Conservation (phyloP, 2,113 vertebrate genomes). For the Ia io region DNA sequence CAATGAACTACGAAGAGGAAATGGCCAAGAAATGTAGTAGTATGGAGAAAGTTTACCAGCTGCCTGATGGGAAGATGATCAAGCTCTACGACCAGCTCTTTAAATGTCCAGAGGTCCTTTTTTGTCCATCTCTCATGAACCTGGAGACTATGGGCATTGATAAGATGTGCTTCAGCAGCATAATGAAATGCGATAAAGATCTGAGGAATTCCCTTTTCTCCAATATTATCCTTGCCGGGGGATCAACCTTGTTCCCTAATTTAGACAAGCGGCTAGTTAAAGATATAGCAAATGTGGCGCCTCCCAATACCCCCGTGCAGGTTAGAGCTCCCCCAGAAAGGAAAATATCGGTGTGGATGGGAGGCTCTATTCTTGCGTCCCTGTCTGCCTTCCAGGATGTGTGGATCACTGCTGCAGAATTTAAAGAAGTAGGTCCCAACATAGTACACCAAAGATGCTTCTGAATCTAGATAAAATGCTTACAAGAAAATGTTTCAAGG, state of each 20-base stretch:
- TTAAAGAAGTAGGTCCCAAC: conserved; percentile 70
- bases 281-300: conserved; percentile 57
- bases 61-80: conserved; percentile 72
- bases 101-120: conserved; percentile 72
- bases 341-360: conserved; percentile 67
- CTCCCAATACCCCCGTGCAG: conserved; percentile 60
- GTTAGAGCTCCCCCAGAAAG: conserved; percentile 57
- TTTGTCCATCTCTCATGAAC: conserved; percentile 62
- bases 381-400: conserved; percentile 67
- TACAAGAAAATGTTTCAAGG: conserved; percentile 17
- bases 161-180: conserved; percentile 69
- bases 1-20: conserved; percentile 67
- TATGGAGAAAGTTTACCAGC: conserved; percentile 66
- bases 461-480: conserved; percentile 45
- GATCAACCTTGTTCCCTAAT: conserved; percentile 74
- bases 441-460: conserved; percentile 71
- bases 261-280: conserved; percentile 69
- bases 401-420: conserved; percentile 70
- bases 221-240: conserved; percentile 74
- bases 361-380: conserved; percentile 78
- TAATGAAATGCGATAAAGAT: conserved; percentile 68
- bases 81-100: conserved; percentile 74
- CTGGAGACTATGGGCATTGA: conserved; percentile 63
- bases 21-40: conserved; percentile 39
- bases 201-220: conserved; percentile 67